Evolutionary conservation across 2,113 vertebrate species (phyloP), one percentile per base, ranked within the genome.

Genomic region (Myotis brandtii): DNA sequence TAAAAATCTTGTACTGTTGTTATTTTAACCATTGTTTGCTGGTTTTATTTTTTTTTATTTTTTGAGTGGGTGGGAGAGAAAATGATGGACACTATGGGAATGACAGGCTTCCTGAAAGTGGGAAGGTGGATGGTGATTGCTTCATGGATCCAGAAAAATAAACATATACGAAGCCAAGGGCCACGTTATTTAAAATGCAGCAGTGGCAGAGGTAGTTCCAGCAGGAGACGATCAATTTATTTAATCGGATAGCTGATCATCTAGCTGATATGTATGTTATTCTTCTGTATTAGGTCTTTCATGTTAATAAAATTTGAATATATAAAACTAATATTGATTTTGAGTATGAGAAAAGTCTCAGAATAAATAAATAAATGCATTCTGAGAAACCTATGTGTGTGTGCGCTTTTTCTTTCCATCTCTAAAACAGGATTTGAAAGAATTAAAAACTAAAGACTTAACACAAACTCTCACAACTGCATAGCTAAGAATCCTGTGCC

Each of bases 311-410:
- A 75, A 83, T 56, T 52, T 91, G 34, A 95, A 56, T 62, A 72
- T n/a, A 84, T 40, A 46, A 62, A 94, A 87, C 62, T 0, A 75
- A 40, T 13, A 87, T 0, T 93, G 56, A 88, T 59, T 92, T 64
- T 72, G 27, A 88, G 6, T 54, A 62, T 62, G 25, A 37, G 48
- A 80, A 92, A 95, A 84, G 54, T 67, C 46, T 89, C 82, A 89
- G 30, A 93, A n/a, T 40, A 87, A 95, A 82, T 37, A 87, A 93
- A 80, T 48, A 46, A 85, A 86, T 32, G 23, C 37, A 79, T 67
- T 92, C 30, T 89, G 73, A 52, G 54, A 95, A 83, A 88, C 8
- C 27, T 66, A 37, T 7, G 27, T 25, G 5, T 30, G 5, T 62
- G 9, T 30, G 1, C 0, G 30, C 84, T 66, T 46, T 46, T 77